Base-by-base conservation (phyloP, 1,140 invertebrate genomes). In the Euglossa dilemma region DNA sequence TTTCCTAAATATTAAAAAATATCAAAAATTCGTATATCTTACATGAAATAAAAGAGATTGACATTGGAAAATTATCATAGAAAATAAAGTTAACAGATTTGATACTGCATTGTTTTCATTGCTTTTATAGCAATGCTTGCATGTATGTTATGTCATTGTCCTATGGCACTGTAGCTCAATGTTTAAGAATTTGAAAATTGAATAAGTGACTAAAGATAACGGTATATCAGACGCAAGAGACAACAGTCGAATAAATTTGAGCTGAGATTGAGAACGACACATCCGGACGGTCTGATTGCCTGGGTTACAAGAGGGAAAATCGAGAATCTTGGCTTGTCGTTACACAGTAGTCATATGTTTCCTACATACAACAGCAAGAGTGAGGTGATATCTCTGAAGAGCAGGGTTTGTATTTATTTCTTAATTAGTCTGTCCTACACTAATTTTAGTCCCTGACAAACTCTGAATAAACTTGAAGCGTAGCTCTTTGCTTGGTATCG, bases 211-310 rank as follows among this genome's bases (percentile, higher is more conserved):
- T 25, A 57, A 25, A 66, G 0, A 4, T 16, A n/a, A 69, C 6
- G 9, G 67, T 89, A 57, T 90, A 92, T 78, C 85, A 95, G 94
- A 83, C 91, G 93, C 57, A 95, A 95, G 91, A 95, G 95, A 70
- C 96, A 97, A 87, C 94, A 95, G 76, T 95, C 94, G 59, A 97
- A 97, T 90, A 95, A 95, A 84, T 96, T 96, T 85, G 95, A 96
- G 89, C 91, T 97, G 54, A 94, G 94, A 70, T 95, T 97, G 87
- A 94, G 95, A 73, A 97, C 96, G 7, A 95, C 93, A 54, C 93
- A 95, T 90, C 84, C 92, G 6, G 94, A 95, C 84, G 96, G 96
- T 6, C 91, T 97, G 43, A 92, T 97, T 43, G 93, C 96, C 6
- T 96, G 96, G 95, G 95, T 96, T 73, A 95, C 95, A 90, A 95